Conservation (phyloP, 2,888 invertebrate genomes). For the Saturnia japonica region DNA sequence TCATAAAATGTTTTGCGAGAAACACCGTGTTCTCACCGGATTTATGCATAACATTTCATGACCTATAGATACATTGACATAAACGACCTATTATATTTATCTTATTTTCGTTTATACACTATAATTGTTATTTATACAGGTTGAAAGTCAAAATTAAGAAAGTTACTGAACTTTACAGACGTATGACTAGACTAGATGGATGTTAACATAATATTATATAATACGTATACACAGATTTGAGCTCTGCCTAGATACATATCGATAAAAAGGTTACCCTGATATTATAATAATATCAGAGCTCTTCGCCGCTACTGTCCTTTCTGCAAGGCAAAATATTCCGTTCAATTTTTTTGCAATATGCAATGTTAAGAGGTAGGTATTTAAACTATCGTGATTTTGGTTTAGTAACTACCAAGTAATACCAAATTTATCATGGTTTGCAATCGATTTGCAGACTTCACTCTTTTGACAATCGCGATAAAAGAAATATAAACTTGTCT, state of each 20-base stretch:
- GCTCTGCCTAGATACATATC: not conserved
- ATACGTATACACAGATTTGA: not conserved
- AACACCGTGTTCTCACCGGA: not conserved
- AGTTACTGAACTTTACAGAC: not conserved
- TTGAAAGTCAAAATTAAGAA: not conserved
- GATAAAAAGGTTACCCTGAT: not conserved
- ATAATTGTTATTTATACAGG: not conserved
- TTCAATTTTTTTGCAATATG: not conserved
- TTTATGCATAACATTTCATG: not conserved
- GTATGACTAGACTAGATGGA: not conserved
- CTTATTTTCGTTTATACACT: not conserved
- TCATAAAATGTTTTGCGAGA: not conserved
- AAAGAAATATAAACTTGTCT: not conserved
- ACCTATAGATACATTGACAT: not conserved
- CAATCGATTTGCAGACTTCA: not conserved
- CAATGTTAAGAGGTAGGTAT: no score
- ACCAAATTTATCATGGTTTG: not conserved
- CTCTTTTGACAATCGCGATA: not conserved
- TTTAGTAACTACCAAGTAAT: not conserved
- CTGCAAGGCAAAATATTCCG: not conserved
- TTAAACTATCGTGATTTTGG: not conserved
- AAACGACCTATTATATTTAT: slow-evolving; percentile 10
- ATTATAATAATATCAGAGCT: not conserved
- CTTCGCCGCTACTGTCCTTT: not conserved
- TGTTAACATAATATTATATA: not conserved